These are phyloP conservation scores for Leptarthrus brevirostris DNA, from an alignment of 2,888 invertebrate genomes.

Conservation along the genomic window DNA sequence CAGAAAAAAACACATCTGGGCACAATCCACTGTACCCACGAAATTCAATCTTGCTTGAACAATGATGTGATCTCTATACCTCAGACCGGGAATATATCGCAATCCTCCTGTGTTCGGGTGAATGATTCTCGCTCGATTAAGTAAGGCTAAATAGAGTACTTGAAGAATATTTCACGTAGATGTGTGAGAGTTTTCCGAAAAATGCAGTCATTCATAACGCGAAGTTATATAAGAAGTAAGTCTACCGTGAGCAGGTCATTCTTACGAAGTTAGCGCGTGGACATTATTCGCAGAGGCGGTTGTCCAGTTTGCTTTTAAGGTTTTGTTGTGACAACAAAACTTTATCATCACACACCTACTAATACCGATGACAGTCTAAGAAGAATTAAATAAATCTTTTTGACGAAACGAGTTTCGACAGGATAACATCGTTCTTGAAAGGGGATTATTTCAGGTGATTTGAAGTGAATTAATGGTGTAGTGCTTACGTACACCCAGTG, in stretches of 20 bases:
- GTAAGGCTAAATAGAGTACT: conserved; percentile 33
- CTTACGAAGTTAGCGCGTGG: conserved; percentile 16
- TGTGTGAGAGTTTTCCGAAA: no score
- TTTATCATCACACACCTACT: no score
- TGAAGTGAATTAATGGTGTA: no score
- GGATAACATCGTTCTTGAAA: no score
- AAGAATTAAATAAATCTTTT: no score
- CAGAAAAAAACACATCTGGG: no score
- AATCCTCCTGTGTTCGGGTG: background rate
- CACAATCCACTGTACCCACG: no score
- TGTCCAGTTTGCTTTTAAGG: background rate
- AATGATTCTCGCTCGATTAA: conserved; percentile 14
- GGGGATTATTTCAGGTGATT: no score
- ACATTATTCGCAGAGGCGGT: conserved; percentile 2
- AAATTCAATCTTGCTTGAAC: background rate
- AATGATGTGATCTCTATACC: background rate
- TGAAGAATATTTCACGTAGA: background rate
- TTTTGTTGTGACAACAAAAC: no score
- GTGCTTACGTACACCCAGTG: no score
- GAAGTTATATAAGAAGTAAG: conserved; percentile 27
- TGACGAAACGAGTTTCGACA: no score
- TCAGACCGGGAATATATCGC: background rate
- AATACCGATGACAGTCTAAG: no score
- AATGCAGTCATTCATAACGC: conserved; percentile 19
- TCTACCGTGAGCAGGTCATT: conserved; percentile 17